Evolutionary conservation across 2,797 vertebrate species (phyloP).

Genomic region (Sphenopsis melanotis): DNA sequence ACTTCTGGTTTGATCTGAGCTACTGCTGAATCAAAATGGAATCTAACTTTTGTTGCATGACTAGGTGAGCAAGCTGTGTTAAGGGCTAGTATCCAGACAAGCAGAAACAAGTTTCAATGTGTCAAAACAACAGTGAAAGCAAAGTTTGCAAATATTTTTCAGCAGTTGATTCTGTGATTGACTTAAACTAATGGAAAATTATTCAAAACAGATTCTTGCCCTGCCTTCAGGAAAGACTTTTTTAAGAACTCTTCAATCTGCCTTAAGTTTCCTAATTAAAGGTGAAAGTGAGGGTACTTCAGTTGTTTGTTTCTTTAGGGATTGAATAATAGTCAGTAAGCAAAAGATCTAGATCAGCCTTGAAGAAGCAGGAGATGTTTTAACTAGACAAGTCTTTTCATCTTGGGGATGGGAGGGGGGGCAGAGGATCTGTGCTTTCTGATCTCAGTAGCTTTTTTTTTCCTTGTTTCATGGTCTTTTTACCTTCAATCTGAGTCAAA

Average conservation of each 20-base stretch:
- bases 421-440: background rate
- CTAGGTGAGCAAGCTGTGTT: background rate
- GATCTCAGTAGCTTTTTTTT: background rate
- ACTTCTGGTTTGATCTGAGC: background rate
- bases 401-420: accelerated
- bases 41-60: background rate
- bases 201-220: background rate
- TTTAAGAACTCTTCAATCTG: background rate
- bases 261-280: background rate
- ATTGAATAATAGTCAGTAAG: background rate
- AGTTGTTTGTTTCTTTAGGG: background rate
- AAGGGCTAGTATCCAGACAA: background rate
- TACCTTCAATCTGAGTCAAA: background rate
- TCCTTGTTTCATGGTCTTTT: background rate
- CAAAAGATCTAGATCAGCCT: background rate
- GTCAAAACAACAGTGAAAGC: background rate
- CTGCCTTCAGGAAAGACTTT: background rate
- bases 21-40: background rate
- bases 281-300: background rate
- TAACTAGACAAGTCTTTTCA: background rate
- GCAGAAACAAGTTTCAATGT: background rate
- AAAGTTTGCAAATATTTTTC: background rate
- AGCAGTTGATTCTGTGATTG: background rate
- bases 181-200: background rate
- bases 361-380: background rate